A percentile compares a stretch with the other conserved stretches of the same genome.
phyloP scores from a whole-genome alignment of 2,797 vertebrate species.

The Anolis apletophallus region DNA sequence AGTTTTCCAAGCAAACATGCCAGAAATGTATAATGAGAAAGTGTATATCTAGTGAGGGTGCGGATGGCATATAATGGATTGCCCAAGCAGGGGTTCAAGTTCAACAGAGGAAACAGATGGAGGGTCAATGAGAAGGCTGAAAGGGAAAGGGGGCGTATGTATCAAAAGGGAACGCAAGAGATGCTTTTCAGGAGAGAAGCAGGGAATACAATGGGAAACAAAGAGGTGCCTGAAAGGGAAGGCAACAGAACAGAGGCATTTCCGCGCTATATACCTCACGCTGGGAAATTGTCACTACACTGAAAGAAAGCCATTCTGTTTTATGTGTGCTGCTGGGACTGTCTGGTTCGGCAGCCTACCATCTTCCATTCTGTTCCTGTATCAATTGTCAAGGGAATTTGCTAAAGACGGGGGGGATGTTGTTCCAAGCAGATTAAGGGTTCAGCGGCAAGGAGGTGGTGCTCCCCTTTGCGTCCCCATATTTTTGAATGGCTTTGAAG shows the following conservation, averaged over 20 bases:
- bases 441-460: constrained; percentile 7
- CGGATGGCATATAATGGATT: too few species aligned
- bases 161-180: not conserved
- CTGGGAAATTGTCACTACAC: not conserved
- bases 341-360: not conserved
- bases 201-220: not conserved
- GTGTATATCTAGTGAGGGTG: not conserved
- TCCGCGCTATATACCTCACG: constrained; percentile 22
- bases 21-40: too few species aligned
- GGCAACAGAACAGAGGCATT: not conserved
- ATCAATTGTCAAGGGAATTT: constrained; percentile 28
- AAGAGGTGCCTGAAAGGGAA: not conserved
- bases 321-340: not conserved
- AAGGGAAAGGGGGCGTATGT: not conserved
- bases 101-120: not conserved
- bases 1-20: too few species aligned
- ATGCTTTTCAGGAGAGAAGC: not conserved
- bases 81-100: not conserved
- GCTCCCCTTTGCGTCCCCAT: constrained; percentile 22
- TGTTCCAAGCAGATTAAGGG: constrained; percentile 44
- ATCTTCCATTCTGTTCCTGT: constrained; percentile 5
- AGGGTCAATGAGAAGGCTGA: not conserved
- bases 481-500: constrained; percentile 77
- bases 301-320: constrained; percentile 24
- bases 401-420: constrained; percentile 20